These are phyloP conservation scores for Centroberyx gerrardi DNA, from an alignment of 2,797 vertebrate genomes.

Conservation along the genomic window DNA sequence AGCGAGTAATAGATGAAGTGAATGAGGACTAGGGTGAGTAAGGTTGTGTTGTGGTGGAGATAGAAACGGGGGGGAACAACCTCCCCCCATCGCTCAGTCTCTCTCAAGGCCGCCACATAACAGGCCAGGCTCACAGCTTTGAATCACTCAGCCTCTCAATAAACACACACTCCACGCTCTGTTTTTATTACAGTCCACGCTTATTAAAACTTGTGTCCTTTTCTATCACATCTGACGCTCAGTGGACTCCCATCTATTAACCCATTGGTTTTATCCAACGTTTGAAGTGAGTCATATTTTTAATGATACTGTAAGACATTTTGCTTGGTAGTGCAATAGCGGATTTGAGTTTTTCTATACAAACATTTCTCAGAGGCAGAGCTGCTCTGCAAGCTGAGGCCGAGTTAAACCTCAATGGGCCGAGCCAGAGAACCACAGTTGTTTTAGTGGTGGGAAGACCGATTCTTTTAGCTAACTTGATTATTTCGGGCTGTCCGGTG, in stretches of 20 bases:
- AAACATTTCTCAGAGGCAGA: neutral
- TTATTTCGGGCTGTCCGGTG: no score
- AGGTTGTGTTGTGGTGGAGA: constrained; percentile 35
- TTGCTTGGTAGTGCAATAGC: neutral
- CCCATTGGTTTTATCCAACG: neutral
- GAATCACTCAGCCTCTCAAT: constrained; percentile 49
- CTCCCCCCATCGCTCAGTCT: constrained; percentile 68
- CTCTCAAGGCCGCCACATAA: constrained; percentile 63
- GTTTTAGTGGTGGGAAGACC: no score
- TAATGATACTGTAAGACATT: constrained; percentile 17
- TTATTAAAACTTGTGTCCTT: constrained; percentile 31
- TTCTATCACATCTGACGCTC: constrained; percentile 21
- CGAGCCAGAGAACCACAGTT: no score
- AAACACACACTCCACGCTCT: constrained; percentile 42
- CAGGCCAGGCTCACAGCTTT: constrained; percentile 50
- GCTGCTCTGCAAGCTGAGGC: neutral
- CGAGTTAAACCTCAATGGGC: no score
- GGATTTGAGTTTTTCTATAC: neutral
- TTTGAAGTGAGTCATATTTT: constrained; percentile 6
- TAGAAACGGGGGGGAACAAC: constrained; percentile 23
- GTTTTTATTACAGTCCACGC: constrained; percentile 55
- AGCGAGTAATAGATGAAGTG: constrained; percentile 17
- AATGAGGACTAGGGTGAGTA: constrained; percentile 31
- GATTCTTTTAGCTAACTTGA: no score
- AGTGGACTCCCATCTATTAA: constrained; percentile 22